A percentile compares a stretch with the other conserved stretches of the same genome.
These are phyloP conservation scores for Onchidella celtica DNA, from an alignment of 2,888 invertebrate genomes.

Conservation along the genomic window DNA sequence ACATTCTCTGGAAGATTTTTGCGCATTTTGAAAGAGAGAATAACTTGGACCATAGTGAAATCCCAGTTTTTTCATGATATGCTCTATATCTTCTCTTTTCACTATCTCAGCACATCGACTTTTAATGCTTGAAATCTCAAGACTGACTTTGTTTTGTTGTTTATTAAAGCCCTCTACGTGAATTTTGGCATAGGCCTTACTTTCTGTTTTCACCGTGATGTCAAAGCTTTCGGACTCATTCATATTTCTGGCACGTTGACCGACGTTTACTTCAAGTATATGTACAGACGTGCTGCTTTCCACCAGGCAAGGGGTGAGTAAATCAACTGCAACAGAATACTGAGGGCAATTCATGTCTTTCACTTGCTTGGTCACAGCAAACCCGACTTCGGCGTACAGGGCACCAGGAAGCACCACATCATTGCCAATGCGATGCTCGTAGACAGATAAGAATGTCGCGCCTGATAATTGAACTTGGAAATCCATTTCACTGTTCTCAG, in stretches of 20 bases:
- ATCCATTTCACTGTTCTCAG: conserved; percentile 38
- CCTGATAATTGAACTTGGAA: conserved; percentile 43
- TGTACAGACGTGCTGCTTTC: too few species aligned
- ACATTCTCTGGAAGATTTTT: conserved; percentile 55
- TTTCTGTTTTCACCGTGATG: conserved; percentile 42
- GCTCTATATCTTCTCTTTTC: conserved; percentile 47
- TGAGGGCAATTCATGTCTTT: too few species aligned
- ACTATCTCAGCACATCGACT: conserved; percentile 38
- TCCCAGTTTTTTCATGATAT: conserved; percentile 39
- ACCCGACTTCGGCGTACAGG: conserved; percentile 60
- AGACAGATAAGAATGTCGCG: conserved; percentile 51
- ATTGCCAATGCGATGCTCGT: conserved; percentile 59
- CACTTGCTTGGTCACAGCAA: conserved; percentile 59
- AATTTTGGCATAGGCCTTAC: conserved; percentile 46
- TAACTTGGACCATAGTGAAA: conserved; percentile 52
- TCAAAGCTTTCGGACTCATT: conserved; percentile 36
- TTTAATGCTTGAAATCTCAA: conserved; percentile 50
- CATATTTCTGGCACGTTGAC: too few species aligned
- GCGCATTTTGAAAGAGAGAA: too few species aligned
- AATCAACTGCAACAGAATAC: too few species aligned
- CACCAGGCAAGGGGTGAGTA: too few species aligned
- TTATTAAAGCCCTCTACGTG: conserved; percentile 35
- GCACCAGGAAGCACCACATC: conserved; percentile 60
- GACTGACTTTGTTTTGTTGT: neutral
- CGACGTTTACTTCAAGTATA: too few species aligned